A percentile compares a stretch with the other conserved stretches of the same genome.
phyloP scores from a whole-genome alignment of 2,113 vertebrate genomes.

The Dipodomys spectabilis region DNA sequence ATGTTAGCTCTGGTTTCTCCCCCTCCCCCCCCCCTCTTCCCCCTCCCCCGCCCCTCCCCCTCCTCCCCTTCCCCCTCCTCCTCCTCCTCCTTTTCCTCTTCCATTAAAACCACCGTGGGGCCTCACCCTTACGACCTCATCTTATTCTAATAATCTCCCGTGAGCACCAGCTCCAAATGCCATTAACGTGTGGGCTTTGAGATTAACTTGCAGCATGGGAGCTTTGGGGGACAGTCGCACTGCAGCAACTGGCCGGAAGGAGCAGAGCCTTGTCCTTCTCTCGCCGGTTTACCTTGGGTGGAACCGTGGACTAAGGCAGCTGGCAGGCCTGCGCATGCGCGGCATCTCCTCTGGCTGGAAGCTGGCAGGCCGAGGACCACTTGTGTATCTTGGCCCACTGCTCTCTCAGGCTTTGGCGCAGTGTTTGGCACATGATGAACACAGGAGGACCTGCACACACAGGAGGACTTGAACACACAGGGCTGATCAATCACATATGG shows the following conservation, averaged over 20 bases:
- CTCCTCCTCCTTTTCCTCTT: too few species aligned
- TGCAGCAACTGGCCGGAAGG: neutral
- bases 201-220: neutral
- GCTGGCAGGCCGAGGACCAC: accelerated
- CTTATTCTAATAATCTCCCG: neutral
- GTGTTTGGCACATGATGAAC: neutral
- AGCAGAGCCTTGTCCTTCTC: neutral
- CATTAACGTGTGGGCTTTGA: neutral
- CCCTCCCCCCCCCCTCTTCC: too few species aligned
- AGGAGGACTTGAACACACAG: neutral
- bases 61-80: too few species aligned
- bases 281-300: too few species aligned
- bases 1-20: neutral
- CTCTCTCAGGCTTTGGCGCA: neutral
- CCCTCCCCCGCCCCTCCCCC: too few species aligned
- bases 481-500: neutral
- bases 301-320: too few species aligned
- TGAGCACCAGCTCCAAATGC: neutral
- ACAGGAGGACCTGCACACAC: neutral
- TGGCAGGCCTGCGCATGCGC: too few species aligned
- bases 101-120: too few species aligned
- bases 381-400: accelerated
- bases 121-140: neutral
- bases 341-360: neutral
- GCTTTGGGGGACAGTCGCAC: neutral